phyloP scores from a whole-genome alignment of 2,888 invertebrate genomes.

The Drosophila paranaensis region DNA sequence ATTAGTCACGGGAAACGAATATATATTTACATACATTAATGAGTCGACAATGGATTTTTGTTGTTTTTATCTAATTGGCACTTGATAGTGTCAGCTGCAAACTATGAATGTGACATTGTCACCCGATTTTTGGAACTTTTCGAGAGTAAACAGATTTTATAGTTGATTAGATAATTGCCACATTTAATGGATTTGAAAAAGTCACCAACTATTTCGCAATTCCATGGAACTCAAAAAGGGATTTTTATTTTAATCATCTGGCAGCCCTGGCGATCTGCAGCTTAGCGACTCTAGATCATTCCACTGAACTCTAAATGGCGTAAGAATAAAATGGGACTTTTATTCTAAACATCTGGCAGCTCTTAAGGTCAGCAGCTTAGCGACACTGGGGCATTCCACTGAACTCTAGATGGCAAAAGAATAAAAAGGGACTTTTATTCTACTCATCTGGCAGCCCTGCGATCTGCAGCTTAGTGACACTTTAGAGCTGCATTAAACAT shows the following conservation, averaged over 20 bases:
- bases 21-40: conserved; percentile 8
- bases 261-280: too few relatives aligned
- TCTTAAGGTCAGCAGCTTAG: too few relatives aligned
- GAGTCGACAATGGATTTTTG: conserved; percentile 48
- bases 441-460: background rate
- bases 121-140: conserved; percentile 21
- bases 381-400: too few relatives aligned
- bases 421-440: background rate
- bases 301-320: too few relatives aligned
- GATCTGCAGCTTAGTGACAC: conserved; percentile 28
- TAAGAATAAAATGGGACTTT: background rate
- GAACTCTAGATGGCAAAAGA: too few relatives aligned
- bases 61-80: conserved; percentile 55
- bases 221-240: conserved; percentile 1
- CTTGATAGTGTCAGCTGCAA: conserved; percentile 35
- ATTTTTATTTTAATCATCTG: too few relatives aligned
- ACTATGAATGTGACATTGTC: conserved; percentile 2
- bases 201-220: conserved; percentile 13
- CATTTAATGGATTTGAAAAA: conserved; percentile 43
- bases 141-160: conserved; percentile 16
- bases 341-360: too few relatives aligned
- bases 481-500: conserved; percentile 32
- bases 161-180: conserved; percentile 12
- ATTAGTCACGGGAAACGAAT: conserved; percentile 44
- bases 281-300: too few relatives aligned